phyloP scores from a whole-genome alignment of 2,113 vertebrate genomes.

The Chauna torquata region DNA sequence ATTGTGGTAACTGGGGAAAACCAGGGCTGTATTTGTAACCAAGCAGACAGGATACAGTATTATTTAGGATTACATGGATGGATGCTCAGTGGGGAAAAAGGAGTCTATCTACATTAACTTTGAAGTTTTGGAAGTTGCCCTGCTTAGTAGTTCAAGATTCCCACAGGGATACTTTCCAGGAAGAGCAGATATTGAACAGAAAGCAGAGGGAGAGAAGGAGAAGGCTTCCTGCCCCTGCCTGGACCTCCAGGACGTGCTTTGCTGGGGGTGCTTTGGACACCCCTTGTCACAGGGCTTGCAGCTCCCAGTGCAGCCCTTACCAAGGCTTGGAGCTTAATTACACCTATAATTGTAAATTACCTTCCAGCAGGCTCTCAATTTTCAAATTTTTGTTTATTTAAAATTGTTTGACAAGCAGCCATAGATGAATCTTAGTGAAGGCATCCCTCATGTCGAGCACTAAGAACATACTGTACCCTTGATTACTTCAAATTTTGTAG shows the following conservation, averaged over 20 bases:
- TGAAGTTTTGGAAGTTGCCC: background rate
- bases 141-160: background rate
- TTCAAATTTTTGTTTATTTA: background rate
- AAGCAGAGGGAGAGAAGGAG: background rate
- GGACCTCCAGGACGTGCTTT: background rate
- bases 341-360: background rate
- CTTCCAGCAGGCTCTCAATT: background rate
- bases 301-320: background rate
- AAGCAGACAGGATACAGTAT: too few species aligned
- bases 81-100: background rate
- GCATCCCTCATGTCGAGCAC: background rate
- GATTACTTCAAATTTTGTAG: background rate
- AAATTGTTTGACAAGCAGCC: background rate
- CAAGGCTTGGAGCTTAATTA: background rate
- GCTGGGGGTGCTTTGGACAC: rapidly evolving
- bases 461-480: background rate
- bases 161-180: background rate
- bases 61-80: background rate
- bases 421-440: background rate
- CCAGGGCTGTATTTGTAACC: rapidly evolving
- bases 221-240: background rate
- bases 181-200: background rate
- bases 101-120: background rate
- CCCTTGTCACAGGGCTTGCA: rapidly evolving
- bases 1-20: background rate